These are phyloP conservation scores for Lithophane semibrunnea DNA, from an alignment of 2,888 invertebrate species.

Conservation along the genomic window DNA sequence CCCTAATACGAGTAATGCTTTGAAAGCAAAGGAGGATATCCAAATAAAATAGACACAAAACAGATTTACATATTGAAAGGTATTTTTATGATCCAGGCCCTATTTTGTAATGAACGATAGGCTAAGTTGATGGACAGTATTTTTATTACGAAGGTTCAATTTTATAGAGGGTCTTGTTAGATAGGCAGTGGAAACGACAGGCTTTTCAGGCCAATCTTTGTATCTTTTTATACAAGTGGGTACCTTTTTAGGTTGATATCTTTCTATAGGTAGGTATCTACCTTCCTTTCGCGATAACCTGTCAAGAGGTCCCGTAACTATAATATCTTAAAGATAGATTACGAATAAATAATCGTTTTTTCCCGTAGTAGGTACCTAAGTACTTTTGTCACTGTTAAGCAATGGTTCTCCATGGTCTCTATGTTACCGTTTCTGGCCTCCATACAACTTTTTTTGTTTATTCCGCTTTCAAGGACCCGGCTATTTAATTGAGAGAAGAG, in stretches of 20 bases:
- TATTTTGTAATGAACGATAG: slow-evolving; percentile 41
- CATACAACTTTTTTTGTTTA: background rate
- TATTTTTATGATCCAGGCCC: slow-evolving; percentile 38
- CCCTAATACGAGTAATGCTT: slow-evolving; percentile 6
- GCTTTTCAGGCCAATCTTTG: slow-evolving; percentile 13
- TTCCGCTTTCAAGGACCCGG: background rate
- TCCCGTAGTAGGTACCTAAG: no score
- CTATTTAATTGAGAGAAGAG: background rate
- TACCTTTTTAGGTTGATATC: background rate
- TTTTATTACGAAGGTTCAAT: slow-evolving; percentile 47
- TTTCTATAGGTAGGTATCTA: slow-evolving; percentile 1
- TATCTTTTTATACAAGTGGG: slow-evolving; percentile 28
- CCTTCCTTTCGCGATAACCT: background rate
- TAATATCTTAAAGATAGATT: background rate
- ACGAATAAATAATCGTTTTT: background rate
- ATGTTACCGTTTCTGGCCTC: background rate
- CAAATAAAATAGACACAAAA: slow-evolving; percentile 16
- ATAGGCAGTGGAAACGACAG: slow-evolving; percentile 33
- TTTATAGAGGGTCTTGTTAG: slow-evolving; percentile 42
- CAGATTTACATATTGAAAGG: slow-evolving; percentile 43
- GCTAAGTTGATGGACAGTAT: slow-evolving; percentile 43
- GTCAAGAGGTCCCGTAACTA: background rate
- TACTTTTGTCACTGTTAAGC: background rate
- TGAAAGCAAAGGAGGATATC: background rate
- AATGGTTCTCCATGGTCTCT: background rate